Base-by-base conservation (phyloP, 2,113 vertebrate genomes). In the Tylochromis polylepis region DNA sequence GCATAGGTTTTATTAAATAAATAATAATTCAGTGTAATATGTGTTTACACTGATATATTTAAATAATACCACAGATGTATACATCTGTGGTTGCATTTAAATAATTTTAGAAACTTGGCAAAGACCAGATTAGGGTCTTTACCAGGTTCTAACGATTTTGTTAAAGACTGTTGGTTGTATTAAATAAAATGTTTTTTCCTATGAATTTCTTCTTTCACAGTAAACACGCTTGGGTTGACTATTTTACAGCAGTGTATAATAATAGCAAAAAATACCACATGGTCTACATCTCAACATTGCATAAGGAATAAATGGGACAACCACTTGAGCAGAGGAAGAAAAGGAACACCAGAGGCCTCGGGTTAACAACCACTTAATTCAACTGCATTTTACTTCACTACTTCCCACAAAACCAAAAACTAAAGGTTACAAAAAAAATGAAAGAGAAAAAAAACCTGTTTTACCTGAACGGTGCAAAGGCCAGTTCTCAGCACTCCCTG, bases 301-400 rank as follows among this genome's bases (percentile, higher is more conserved):
- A 86, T 92, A 92, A 95, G 89, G 79, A 94, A 85, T 82, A 85
- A 80, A 85, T 62, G 22, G 70, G 75, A 85, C 80, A 85, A 57
- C 31, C 75, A 89, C 70, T 62, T 41, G 31, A 82, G 86, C 43
- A 36, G 77, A 77, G 59, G 43, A 41, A 49, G 79, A 82, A 70
- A 87, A 87, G 89, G 94, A 95, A 95, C 94, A 94, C 82, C 81
- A 81, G 65, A 87, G 24, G 92, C 95, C 94, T 92, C 77, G 12
- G 92, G 95, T 88, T 79, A 90, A 84, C 87, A 93, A 86, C 89
- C 87, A 89, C 90, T 92, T 92, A 93, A 94, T 91, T 94, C 92
- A 94, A 93, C 92, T 91, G 83, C 85, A 95, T 96, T 95, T 93
- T 94, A 94, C 86, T 94, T 94, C 77, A 67, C 87, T 92, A 88